Conservation (phyloP, 2,888 invertebrate species). For the Tetropium fuscum region DNA sequence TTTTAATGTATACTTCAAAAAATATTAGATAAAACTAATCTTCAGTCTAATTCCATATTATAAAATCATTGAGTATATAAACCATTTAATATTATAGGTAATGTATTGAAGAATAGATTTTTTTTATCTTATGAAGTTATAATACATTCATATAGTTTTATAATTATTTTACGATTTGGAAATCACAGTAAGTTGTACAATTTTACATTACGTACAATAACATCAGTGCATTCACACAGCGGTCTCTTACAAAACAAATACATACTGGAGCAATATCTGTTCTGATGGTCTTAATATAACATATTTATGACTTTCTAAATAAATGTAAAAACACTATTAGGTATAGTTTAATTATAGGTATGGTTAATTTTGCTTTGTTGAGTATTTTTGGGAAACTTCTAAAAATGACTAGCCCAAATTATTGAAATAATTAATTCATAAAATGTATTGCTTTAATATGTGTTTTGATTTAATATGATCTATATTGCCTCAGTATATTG, state of each 20-base stretch:
- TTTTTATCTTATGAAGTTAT: conserved; percentile 27
- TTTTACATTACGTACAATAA: conserved; percentile 42
- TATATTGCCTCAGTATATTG: conserved; percentile 32
- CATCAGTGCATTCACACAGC: conserved; percentile 41
- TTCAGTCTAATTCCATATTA: conserved; percentile 20
- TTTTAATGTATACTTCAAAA: background rate
- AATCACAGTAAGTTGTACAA: conserved; percentile 53
- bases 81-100: conserved; percentile 20
- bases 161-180: conserved; percentile 41
- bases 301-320: too few relatives aligned
- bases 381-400: too few relatives aligned
- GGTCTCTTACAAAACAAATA: conserved; percentile 32
- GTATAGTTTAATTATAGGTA: too few relatives aligned
- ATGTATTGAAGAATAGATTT: conserved; percentile 29
- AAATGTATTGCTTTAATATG: too few relatives aligned
- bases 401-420: too few relatives aligned
- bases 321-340: too few relatives aligned
- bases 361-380: too few relatives aligned
- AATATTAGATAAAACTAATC: too few relatives aligned
- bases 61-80: conserved; percentile 22
- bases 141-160: conserved; percentile 27
- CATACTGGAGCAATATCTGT: conserved; percentile 31
- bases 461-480: too few relatives aligned
- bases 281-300: too few relatives aligned
- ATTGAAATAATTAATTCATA: too few relatives aligned